phyloP scores from a whole-genome alignment of 1,140 invertebrate species.

The Tigriopus japonicus region DNA sequence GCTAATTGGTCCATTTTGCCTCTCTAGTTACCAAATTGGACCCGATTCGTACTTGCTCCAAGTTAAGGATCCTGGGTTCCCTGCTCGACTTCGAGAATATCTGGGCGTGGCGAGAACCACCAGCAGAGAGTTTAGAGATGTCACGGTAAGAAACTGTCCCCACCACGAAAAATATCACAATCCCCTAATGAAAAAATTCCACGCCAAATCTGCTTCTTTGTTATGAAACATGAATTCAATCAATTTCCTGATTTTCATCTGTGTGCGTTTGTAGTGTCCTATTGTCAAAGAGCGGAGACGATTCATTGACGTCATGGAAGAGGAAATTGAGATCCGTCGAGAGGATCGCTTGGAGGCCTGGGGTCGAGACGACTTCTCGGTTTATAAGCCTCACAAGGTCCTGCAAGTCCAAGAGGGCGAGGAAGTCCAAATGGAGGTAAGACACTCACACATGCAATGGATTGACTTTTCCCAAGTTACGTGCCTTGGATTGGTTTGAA shows the following conservation, averaged over 20 bases:
- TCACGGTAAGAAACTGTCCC: conserved; percentile 12
- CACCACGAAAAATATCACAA: not conserved
- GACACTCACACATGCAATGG: too few relatives aligned
- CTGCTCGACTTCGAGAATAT: conserved; percentile 67
- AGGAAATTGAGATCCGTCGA: conserved; percentile 78
- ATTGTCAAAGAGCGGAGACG: conserved; percentile 68
- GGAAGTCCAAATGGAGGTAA: too few relatives aligned
- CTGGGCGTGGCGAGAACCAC: conserved; percentile 42
- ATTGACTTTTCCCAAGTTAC: too few relatives aligned
- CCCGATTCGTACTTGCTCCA: conserved; percentile 88
- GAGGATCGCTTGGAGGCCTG: conserved; percentile 57
- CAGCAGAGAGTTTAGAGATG: conserved; percentile 7
- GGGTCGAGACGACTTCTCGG: conserved; percentile 36
- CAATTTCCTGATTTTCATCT: conserved; percentile 4
- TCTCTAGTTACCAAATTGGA: conserved; percentile 68
- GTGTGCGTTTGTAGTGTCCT: conserved; percentile 45
- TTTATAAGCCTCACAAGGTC: conserved; percentile 6
- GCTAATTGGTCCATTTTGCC: not conserved
- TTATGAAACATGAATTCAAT: conserved; percentile 26
- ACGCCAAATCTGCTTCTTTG: conserved; percentile 21
- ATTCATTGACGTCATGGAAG: conserved; percentile 87
- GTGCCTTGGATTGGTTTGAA: too few relatives aligned
- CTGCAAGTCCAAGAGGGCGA: not conserved
- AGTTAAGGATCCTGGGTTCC: conserved; percentile 75
- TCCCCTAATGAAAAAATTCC: too few relatives aligned